These are phyloP conservation scores for Myotis vivesi DNA, from an alignment of 2,797 vertebrate species.

Conservation along the genomic window DNA sequence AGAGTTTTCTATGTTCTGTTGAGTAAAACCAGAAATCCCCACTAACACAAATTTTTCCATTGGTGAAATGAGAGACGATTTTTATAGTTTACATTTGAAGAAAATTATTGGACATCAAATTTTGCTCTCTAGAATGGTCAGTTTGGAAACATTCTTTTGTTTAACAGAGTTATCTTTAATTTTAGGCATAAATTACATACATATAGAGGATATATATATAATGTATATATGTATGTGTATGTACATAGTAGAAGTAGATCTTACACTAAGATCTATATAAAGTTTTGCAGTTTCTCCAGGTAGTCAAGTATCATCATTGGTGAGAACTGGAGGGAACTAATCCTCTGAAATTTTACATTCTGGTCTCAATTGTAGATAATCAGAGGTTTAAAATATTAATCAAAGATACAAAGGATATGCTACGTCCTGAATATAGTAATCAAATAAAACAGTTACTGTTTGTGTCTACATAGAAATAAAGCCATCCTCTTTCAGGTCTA, in stretches of 20 bases:
- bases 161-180: constrained; percentile 29
- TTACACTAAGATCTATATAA: neutral
- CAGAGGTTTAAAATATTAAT: neutral
- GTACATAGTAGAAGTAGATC: neutral
- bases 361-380: constrained; percentile 45
- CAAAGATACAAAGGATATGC: neutral
- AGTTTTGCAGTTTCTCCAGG: neutral
- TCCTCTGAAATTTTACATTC: neutral
- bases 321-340: neutral
- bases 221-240: neutral
- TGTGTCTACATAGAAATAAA: neutral
- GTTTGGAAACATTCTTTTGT: constrained; percentile 18
- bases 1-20: neutral
- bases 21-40: constrained; percentile 1
- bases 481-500: neutral
- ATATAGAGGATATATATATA: neutral
- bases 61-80: neutral
- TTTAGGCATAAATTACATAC: neutral
- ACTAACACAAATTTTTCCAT: neutral
- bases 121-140: neutral
- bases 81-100: neutral
- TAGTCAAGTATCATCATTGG: neutral
- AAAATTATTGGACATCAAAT: constrained; percentile 19
- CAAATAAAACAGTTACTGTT: neutral
- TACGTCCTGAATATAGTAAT: constrained; percentile 11